These are phyloP conservation scores for Popillia japonica DNA, from an alignment of 1,140 invertebrate genomes.

Conservation along the genomic window DNA sequence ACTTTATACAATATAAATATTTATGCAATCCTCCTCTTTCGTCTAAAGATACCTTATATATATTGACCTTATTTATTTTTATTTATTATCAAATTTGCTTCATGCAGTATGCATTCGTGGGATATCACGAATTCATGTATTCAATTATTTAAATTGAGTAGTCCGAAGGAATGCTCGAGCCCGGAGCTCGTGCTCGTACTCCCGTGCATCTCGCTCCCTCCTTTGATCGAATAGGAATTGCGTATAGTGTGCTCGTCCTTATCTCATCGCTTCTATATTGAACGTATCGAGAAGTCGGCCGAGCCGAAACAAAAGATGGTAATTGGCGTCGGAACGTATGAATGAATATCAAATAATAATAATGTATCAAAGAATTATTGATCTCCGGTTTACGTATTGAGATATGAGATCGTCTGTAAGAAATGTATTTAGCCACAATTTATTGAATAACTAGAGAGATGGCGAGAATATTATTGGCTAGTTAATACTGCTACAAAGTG, in stretches of 20 bases:
- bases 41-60: background rate
- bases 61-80: constrained; percentile 60
- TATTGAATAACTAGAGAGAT: no score
- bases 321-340: constrained; percentile 54
- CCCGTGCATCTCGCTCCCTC: background rate
- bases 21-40: constrained; percentile 54
- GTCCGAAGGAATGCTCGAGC: constrained; percentile 42
- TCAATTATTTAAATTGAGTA: constrained; percentile 60
- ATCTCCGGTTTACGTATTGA: no score
- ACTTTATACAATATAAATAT: constrained; percentile 58
- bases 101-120: constrained; percentile 59
- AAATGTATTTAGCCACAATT: no score
- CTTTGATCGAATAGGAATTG: no score
- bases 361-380: no score
- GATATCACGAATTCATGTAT: constrained; percentile 61
- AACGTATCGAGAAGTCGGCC: constrained; percentile 37
- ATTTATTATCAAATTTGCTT: constrained; percentile 61
- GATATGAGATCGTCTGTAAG: background rate
- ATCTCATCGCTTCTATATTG: background rate
- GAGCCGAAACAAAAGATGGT: constrained; percentile 50
- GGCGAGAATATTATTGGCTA: no score
- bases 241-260: no score
- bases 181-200: constrained; percentile 13
- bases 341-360: constrained; percentile 44
- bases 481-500: no score